Evolutionary conservation across 1,140 invertebrate species (phyloP).

Genomic region (Ceratina calcarata): DNA sequence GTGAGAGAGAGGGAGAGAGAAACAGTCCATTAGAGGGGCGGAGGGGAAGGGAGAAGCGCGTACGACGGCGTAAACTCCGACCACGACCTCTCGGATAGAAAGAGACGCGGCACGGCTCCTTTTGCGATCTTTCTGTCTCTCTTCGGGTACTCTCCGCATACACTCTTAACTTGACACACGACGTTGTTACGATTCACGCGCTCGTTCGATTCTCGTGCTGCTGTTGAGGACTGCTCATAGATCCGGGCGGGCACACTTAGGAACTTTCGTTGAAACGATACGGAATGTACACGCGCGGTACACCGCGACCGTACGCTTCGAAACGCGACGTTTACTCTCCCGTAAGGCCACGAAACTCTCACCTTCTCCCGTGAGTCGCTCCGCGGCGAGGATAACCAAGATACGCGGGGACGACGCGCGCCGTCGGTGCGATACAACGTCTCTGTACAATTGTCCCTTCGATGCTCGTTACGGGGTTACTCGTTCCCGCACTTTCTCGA

Average conservation of each 20-base stretch:
- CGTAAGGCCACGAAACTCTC: slow-evolving; percentile 17
- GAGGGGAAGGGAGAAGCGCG: slow-evolving; percentile 12
- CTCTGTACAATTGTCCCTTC: slow-evolving; percentile 1
- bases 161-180: slow-evolving; percentile 23
- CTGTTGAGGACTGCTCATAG: slow-evolving; percentile 5
- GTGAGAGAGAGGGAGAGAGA: slow-evolving; percentile 42
- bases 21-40: slow-evolving; percentile 2
- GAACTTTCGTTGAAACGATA: slow-evolving; percentile 16
- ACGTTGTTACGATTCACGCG: slow-evolving; percentile 50
- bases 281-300: background rate
- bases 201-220: slow-evolving; percentile 37
- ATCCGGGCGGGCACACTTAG: slow-evolving; percentile 15
- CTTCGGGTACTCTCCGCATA: slow-evolving; percentile 29
- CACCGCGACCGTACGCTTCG: slow-evolving; percentile 10
- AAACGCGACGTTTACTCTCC: slow-evolving; percentile 5
- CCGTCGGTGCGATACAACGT: slow-evolving; percentile 38
- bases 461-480: background rate
- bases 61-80: slow-evolving; percentile 51
- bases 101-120: slow-evolving; percentile 18
- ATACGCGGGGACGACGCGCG: background rate
- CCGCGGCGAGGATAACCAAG: background rate
- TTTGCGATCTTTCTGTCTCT: slow-evolving; percentile 18
- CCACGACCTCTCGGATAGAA: slow-evolving; percentile 21
- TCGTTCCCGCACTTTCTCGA: background rate
- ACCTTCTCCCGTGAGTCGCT: slow-evolving; percentile 18